phyloP scores from a whole-genome alignment of 92 coral and sea anemone species.

The Siderastrea siderea region DNA sequence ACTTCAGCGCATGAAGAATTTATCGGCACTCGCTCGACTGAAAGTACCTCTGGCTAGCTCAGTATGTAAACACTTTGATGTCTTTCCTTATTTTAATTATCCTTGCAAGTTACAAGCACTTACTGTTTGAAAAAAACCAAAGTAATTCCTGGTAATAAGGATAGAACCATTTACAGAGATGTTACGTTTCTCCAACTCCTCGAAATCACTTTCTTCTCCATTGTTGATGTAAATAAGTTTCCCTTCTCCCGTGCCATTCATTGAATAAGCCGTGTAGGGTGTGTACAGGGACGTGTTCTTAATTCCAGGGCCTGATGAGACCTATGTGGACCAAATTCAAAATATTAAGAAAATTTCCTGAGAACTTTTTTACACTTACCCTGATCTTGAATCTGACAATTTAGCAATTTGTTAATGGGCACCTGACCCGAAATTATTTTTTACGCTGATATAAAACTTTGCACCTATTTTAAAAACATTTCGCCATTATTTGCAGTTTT shows the following conservation, averaged over 20 bases:
- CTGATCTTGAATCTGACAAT: too few species aligned
- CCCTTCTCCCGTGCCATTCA: slow-evolving; percentile 70
- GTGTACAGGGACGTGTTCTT: slow-evolving; percentile 49
- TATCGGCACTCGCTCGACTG: too few species aligned
- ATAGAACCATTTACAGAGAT: slow-evolving; percentile 69
- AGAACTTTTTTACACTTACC: too few species aligned
- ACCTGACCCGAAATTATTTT: too few species aligned
- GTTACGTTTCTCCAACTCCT: slow-evolving; percentile 50
- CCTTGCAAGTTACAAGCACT: neutral
- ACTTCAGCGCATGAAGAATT: too few species aligned
- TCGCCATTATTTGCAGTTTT: too few species aligned
- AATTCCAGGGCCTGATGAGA: slow-evolving; percentile 52
- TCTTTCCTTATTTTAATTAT: too few species aligned
- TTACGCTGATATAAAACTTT: too few species aligned
- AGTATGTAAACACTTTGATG: too few species aligned
- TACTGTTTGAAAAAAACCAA: neutral
- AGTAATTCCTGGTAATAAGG: slow-evolving; percentile 10
- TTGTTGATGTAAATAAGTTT: slow-evolving; percentile 71
- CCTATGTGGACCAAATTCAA: slow-evolving; percentile 13
- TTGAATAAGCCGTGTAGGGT: slow-evolving; percentile 77
- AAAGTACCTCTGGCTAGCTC: too few species aligned
- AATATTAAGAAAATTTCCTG: neutral
- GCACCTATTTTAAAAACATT: too few species aligned
- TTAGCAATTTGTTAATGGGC: too few species aligned
- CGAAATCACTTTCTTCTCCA: slow-evolving; percentile 60